Evolutionary conservation across 2,113 vertebrate species (phyloP).

Genomic region (Neodon shergylaensis): DNA sequence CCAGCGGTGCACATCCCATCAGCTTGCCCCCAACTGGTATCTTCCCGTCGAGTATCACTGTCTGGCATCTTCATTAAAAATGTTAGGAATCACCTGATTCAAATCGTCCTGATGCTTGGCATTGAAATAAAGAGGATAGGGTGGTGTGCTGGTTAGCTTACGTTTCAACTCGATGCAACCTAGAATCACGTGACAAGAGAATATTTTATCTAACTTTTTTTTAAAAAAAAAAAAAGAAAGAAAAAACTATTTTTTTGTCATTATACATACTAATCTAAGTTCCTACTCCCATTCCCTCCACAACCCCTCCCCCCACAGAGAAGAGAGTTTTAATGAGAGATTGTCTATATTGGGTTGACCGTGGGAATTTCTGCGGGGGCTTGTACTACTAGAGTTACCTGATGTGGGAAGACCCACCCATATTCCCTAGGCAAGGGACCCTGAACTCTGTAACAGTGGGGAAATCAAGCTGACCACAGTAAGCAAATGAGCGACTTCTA

Average conservation of each 20-base stretch:
- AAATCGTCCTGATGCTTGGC: not conserved
- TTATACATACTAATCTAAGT: no score
- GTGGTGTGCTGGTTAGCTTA: not conserved
- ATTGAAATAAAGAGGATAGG: not conserved
- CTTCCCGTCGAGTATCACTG: not conserved
- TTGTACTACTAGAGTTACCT: not conserved
- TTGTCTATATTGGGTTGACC: not conserved
- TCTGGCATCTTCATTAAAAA: slow-evolving; percentile 20
- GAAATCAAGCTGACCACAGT: not conserved
- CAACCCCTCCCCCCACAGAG: no score
- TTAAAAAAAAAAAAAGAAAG: no score
- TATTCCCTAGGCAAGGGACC: not conserved
- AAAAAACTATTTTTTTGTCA: no score
- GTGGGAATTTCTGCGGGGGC: not conserved
- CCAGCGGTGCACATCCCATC: not conserved
- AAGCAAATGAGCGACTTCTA: not conserved
- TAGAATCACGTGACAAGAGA: not conserved
- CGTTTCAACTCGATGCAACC: not conserved
- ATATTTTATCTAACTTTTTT: no score
- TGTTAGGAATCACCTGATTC: not conserved
- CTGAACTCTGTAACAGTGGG: not conserved
- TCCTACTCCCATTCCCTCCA: no score
- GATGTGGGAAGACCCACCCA: not conserved
- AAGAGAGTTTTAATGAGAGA: not conserved
- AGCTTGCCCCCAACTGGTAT: not conserved